Base-by-base conservation (phyloP, 1,140 invertebrate genomes). In the Drosophila ogumai region DNA sequence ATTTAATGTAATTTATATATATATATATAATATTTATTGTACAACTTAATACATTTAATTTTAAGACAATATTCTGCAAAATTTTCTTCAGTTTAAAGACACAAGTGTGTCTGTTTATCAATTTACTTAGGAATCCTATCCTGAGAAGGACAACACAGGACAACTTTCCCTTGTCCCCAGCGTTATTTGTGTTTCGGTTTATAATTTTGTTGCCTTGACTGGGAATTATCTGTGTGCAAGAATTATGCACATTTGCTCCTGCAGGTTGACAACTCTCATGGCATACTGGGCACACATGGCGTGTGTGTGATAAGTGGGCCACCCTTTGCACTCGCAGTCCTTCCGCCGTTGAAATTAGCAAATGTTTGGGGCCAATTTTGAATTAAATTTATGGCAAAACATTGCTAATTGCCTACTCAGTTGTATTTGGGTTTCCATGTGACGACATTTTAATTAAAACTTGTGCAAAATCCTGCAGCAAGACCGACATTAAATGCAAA, bases 381-480 rank as follows among this genome's bases (percentile, higher is more conserved):
- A 75, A 75, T 79, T 77, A 57, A 82, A 86, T 87, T 87, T 82
- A 87, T 88, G 66, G 71, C 71, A 80, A 80, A 82, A 77, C 66
- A 84, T 84, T 88, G 66, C 75, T 87, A 87, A 87, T 82, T 86
- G 79, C 79, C 78, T 75, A 79, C 71, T 75, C 56, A 57, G 47
- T 50, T 85, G 81, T 43, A 60, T 49, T 57, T 61, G 40, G 58
- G 46, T 58, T 59, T 61, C 75, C 38, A 79, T 80, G 79, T 82
- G 82, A 73, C 66, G 82, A 87, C 84, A 88, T 87, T 88, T 87
- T 87, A 87, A 88, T 87, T 87, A 87, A 87, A 87, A 88, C 81
- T 84, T 88, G 80, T 49, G 36, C 43, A 64, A 67, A 75, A 54
- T 57, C 38, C 55, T 17, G 32, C 38, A 50, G 52, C 50, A 22